These are phyloP conservation scores for Dorcus parallelipipedus DNA, from an alignment of 2,888 invertebrate species.

Conservation along the genomic window DNA sequence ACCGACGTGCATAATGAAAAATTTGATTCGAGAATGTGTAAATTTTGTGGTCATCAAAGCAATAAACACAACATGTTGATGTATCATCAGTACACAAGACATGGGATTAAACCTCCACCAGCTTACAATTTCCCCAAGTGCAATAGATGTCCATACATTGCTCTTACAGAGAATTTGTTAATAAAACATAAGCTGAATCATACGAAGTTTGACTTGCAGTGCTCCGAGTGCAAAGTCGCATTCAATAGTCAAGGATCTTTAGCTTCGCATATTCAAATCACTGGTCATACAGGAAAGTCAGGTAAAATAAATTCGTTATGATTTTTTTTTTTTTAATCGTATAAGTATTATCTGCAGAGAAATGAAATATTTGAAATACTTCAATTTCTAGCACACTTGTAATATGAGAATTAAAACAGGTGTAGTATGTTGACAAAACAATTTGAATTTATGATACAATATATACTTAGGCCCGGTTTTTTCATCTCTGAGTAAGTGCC, in stretches of 20 bases:
- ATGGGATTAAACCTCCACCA: conserved; percentile 66
- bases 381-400: too few relatives aligned
- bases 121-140: conserved; percentile 76
- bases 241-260: conserved; percentile 51
- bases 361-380: neutral
- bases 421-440: too few relatives aligned
- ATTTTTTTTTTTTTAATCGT: neutral
- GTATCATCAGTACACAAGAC: conserved; percentile 77
- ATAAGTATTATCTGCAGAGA: neutral
- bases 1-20: conserved; percentile 76
- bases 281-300: conserved; percentile 51
- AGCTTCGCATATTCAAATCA: conserved; percentile 55
- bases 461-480: too few relatives aligned
- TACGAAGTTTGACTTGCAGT: conserved; percentile 52
- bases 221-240: conserved; percentile 56
- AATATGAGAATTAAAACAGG: too few relatives aligned
- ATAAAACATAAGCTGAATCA: conserved; percentile 69
- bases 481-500: too few relatives aligned
- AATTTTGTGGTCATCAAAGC: conserved; percentile 79
- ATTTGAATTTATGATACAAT: too few relatives aligned
- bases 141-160: conserved; percentile 70
- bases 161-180: conserved; percentile 68
- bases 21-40: conserved; percentile 74
- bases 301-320: conserved; percentile 9
- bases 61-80: conserved; percentile 68